Conservation (phyloP, 1,140 invertebrate species). For the Harlomillsia oculata region DNA sequence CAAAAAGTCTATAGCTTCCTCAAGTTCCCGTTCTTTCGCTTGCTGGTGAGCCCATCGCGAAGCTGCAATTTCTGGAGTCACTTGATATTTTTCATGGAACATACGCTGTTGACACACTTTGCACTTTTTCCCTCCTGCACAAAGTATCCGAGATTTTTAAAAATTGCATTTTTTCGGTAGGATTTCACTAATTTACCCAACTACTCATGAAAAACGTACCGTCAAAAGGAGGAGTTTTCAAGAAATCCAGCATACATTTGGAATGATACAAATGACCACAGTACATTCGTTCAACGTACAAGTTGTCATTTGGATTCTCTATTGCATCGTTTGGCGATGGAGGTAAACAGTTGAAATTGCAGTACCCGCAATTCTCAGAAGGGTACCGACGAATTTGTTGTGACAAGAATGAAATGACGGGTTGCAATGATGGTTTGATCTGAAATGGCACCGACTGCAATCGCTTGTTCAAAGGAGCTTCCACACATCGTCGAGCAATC, state of each 20-base stretch:
- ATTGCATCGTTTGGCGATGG: constrained; percentile 41
- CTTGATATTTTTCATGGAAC: constrained; percentile 64
- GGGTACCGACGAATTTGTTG: constrained; percentile 51
- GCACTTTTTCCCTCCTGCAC: constrained; percentile 54
- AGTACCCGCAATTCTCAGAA: constrained; percentile 53
- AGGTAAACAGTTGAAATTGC: constrained; percentile 52
- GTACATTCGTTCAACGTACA: constrained; percentile 59
- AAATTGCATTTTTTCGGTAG: not conserved
- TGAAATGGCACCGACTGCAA: constrained; percentile 46
- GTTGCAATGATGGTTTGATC: constrained; percentile 52
- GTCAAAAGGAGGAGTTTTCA: constrained; percentile 66
- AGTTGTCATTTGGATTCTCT: constrained; percentile 49
- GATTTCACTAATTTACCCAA: not conserved
- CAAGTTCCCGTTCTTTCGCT: constrained; percentile 59
- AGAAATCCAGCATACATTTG: constrained; percentile 57
- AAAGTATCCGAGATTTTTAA: constrained; percentile 10
- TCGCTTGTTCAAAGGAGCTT: constrained; percentile 53
- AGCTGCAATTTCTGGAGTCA: constrained; percentile 60
- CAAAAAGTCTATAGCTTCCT: constrained; percentile 63
- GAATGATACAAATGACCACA: constrained; percentile 67
- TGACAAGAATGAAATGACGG: constrained; percentile 53
- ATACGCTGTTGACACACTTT: constrained; percentile 53
- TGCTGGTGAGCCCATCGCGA: constrained; percentile 67
- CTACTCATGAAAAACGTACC: constrained; percentile 43
- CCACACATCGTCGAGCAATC: constrained; percentile 58